phyloP scores from a whole-genome alignment of 1,140 invertebrate species.

The Drosophila ficusphila region DNA sequence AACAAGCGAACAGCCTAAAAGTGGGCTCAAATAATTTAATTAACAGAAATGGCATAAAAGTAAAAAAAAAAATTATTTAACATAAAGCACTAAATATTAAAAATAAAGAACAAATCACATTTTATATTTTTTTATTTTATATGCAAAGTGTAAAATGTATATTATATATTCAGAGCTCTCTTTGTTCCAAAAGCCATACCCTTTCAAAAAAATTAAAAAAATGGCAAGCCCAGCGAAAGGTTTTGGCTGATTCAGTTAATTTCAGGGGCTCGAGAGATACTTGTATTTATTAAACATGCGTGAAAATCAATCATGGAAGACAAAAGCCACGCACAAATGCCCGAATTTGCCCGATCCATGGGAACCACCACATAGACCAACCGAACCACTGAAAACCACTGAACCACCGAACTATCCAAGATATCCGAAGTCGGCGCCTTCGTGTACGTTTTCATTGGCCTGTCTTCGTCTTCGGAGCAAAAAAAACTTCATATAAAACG shows the following conservation, averaged over 20 bases:
- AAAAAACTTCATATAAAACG: constrained; percentile 74
- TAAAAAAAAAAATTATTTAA: too few relatives aligned
- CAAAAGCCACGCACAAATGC: constrained; percentile 31
- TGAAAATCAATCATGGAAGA: constrained; percentile 72
- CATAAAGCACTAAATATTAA: too few relatives aligned
- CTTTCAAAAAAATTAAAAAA: constrained; percentile 2
- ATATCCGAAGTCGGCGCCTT: constrained; percentile 10
- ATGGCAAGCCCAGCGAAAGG: constrained; percentile 59
- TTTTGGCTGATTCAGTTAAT: constrained; percentile 12
- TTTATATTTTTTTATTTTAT: too few relatives aligned
- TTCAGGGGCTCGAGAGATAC: constrained; percentile 9
- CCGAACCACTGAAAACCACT: not conserved
- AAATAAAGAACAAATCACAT: too few relatives aligned
- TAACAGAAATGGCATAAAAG: too few relatives aligned
- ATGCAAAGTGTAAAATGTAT: too few relatives aligned
- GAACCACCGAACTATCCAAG: not conserved
- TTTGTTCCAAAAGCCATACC: not conserved
- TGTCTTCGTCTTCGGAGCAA: constrained; percentile 30
- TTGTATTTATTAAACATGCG: constrained; percentile 61
- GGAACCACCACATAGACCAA: not conserved
- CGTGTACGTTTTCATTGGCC: constrained; percentile 14
- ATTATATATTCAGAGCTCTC: too few relatives aligned
- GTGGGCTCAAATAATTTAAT: too few relatives aligned
- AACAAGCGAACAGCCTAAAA: too few relatives aligned
- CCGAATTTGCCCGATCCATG: not conserved